Evolutionary conservation across 2,797 vertebrate species (phyloP).

Genomic region (Sebastes matsubarae): DNA sequence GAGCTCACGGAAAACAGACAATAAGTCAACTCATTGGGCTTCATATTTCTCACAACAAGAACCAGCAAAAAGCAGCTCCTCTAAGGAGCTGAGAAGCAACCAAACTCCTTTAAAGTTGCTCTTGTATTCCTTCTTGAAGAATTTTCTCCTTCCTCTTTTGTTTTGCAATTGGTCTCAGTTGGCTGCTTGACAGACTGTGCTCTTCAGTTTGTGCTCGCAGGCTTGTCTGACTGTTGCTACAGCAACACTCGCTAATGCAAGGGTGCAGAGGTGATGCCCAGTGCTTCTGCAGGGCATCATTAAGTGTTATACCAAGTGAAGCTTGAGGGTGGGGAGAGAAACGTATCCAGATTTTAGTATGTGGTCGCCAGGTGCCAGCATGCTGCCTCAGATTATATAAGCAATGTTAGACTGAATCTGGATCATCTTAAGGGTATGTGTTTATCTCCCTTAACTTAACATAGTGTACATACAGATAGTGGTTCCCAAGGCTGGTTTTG

Average conservation of each 20-base stretch:
- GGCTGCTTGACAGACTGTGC: conserved; percentile 17
- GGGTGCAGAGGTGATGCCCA: conserved; percentile 23
- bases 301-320: conserved; percentile 3
- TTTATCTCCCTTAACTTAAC: background rate
- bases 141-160: background rate
- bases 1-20: conserved; percentile 27
- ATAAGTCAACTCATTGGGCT: conserved; percentile 33
- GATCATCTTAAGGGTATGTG: background rate
- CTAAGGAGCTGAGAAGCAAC: background rate
- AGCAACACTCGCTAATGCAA: conserved; percentile 20
- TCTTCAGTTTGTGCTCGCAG: conserved; percentile 13
- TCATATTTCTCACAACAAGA: conserved; percentile 8
- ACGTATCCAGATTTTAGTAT: conserved; percentile 33
- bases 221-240: conserved; percentile 31
- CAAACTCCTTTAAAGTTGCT: background rate
- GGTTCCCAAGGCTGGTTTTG: background rate
- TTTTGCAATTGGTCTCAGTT: conserved; percentile 28
- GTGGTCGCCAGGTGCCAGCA: conserved; percentile 29
- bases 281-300: conserved; percentile 16
- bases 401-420: conserved; percentile 9
- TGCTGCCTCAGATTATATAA: background rate
- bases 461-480: background rate
- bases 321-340: conserved; percentile 1
- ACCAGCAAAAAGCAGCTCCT: background rate
- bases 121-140: conserved; percentile 3